Conservation (phyloP, 2,888 invertebrate species). For the Calameuta pallipes region DNA sequence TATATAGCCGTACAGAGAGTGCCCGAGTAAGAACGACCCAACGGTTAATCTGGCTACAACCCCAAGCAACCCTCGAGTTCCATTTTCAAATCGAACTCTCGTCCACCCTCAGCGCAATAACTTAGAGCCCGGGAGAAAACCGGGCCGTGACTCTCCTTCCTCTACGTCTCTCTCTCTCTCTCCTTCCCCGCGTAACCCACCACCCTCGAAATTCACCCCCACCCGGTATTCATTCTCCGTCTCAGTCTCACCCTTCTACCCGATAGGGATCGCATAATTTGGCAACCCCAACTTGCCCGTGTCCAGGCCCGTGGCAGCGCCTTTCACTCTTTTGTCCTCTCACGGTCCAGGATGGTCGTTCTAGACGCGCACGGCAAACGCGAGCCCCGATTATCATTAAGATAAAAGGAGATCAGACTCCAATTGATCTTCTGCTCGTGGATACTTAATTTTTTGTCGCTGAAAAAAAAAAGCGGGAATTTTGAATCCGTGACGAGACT, state of each 20-base stretch:
- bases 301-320: neutral
- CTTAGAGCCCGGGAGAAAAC: conserved; percentile 3
- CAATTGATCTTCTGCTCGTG: no score
- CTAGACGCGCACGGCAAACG: neutral
- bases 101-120: neutral
- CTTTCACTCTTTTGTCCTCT: neutral
- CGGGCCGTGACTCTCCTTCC: neutral
- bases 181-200: neutral
- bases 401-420: no score
- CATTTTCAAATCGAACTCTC: neutral
- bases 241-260: neutral
- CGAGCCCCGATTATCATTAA: neutral
- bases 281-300: neutral
- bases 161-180: neutral
- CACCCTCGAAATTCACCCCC: neutral
- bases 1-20: neutral
- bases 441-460: no score
- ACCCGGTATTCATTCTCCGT: neutral
- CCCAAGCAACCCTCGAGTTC: conserved; percentile 3
- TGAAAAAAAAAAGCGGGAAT: no score
- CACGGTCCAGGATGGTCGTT: neutral
- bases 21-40: neutral
- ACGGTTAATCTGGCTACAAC: neutral
- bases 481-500: no score
- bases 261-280: neutral